phyloP scores from a whole-genome alignment of 92 coral and sea anemone genomes.

The Plumapathes pennacea region DNA sequence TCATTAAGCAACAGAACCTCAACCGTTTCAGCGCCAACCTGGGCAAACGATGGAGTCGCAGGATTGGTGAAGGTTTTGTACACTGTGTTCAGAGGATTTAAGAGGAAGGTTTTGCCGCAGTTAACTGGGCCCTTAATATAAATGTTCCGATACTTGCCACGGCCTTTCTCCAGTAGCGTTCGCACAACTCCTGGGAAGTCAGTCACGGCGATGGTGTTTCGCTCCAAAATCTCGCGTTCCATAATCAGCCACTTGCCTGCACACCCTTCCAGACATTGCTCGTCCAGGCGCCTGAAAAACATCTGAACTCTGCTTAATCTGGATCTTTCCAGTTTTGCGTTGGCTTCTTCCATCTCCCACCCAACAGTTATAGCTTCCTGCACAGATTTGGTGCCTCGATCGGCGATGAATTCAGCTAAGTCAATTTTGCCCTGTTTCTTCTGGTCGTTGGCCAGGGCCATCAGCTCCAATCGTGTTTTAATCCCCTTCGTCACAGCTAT shows the following conservation, averaged over 20 bases:
- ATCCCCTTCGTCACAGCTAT: conserved; percentile 31
- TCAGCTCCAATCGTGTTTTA: conserved; percentile 22
- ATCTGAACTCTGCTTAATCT: conserved; percentile 8
- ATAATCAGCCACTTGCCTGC: conserved; percentile 29
- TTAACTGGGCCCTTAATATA: not conserved
- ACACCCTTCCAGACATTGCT: conserved; percentile 8
- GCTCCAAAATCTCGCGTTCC: conserved; percentile 12
- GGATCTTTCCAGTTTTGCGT: conserved; percentile 9
- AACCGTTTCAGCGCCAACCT: conserved; percentile 21
- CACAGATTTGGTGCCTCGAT: conserved; percentile 43
- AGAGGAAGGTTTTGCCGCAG: too few relatives aligned
- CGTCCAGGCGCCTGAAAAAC: conserved; percentile 11
- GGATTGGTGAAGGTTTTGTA: conserved; percentile 17
- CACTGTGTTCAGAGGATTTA: conserved; percentile 12
- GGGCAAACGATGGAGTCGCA: conserved; percentile 17
- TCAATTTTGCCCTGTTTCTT: conserved; percentile 44
- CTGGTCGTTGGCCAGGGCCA: conserved; percentile 36
- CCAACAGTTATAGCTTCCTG: conserved; percentile 28
- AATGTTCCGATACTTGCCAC: conserved; percentile 44
- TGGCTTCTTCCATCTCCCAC: conserved; percentile 42
- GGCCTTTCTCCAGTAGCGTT: too few relatives aligned
- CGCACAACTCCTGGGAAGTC: too few relatives aligned
- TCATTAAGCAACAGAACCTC: conserved; percentile 26
- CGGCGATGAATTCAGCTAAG: conserved; percentile 36
- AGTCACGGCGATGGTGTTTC: conserved; percentile 18